Evolutionary conservation across 2,888 invertebrate species (phyloP).

Genomic region (Himalopsyche tibetana): DNA sequence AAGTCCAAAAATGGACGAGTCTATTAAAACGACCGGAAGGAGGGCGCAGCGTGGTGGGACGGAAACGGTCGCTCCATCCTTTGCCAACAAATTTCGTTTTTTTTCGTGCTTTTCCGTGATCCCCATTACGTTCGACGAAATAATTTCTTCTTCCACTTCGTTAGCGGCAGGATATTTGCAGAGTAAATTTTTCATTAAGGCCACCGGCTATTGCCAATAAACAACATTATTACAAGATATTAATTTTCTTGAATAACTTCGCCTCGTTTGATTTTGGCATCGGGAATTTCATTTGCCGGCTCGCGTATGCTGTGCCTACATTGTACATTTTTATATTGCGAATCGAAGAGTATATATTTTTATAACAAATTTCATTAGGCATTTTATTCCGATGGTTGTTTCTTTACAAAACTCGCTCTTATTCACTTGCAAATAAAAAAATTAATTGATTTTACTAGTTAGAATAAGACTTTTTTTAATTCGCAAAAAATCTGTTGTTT

Average conservation of each 20-base stretch:
- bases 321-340: not conserved
- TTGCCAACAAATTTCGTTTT: constrained; percentile 58
- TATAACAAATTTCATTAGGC: not conserved
- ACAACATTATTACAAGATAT: constrained; percentile 56
- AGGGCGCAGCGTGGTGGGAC: constrained; percentile 52
- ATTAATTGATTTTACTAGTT: too few species aligned
- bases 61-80: constrained; percentile 52
- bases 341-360: not conserved
- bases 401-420: not conserved
- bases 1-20: constrained; percentile 54
- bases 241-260: constrained; percentile 44
- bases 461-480: too few species aligned
- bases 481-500: too few species aligned
- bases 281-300: constrained; percentile 43
- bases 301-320: constrained; percentile 10
- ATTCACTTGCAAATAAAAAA: not conserved
- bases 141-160: constrained; percentile 59
- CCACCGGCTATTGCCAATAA: constrained; percentile 54
- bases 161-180: constrained; percentile 59
- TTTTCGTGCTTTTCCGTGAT: constrained; percentile 47
- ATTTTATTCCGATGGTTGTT: not conserved
- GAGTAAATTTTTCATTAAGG: constrained; percentile 52
- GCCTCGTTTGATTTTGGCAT: constrained; percentile 38
- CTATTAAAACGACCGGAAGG: constrained; percentile 53
- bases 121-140: constrained; percentile 51